phyloP scores from a whole-genome alignment of 2,113 vertebrate species.

The Phylloscopus trochilus region DNA sequence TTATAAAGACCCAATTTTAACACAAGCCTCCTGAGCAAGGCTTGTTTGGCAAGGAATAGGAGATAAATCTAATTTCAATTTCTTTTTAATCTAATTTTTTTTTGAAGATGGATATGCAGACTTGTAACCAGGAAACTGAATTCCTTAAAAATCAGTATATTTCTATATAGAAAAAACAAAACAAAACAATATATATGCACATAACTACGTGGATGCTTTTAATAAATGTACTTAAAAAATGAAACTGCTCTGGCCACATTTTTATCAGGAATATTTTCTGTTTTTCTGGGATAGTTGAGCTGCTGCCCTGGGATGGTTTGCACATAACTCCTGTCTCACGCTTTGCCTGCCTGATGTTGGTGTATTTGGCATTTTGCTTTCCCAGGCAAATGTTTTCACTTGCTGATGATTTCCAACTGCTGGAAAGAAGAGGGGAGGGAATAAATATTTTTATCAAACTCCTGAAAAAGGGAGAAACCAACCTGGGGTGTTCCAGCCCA shows the following conservation, averaged over 20 bases:
- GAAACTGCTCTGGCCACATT: not conserved
- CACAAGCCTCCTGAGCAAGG: not conserved
- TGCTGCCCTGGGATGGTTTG: not conserved
- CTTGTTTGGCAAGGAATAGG: not conserved
- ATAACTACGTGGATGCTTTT: not conserved
- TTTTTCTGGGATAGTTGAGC: not conserved
- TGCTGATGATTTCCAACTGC: not conserved
- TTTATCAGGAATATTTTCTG: not conserved
- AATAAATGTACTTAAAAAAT: not conserved
- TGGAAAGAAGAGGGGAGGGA: not conserved
- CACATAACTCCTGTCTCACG: not conserved
- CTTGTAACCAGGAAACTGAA: not conserved
- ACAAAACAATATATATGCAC: fast-evolving
- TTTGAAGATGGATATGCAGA: not conserved
- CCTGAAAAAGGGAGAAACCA: not conserved
- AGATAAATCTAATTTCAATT: not conserved
- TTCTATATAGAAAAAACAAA: not conserved
- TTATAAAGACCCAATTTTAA: not conserved
- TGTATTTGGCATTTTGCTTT: not conserved
- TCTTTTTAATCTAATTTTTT: not conserved
- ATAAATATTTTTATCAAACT: not conserved
- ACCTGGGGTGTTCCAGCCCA: not conserved
- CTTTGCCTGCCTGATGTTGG: not conserved
- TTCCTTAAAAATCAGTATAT: not conserved
- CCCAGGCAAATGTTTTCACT: not conserved